Evolutionary conservation across 2,113 vertebrate genomes (phyloP), one percentile per base, ranked within the genome.

Genomic region (Limanda limanda): DNA sequence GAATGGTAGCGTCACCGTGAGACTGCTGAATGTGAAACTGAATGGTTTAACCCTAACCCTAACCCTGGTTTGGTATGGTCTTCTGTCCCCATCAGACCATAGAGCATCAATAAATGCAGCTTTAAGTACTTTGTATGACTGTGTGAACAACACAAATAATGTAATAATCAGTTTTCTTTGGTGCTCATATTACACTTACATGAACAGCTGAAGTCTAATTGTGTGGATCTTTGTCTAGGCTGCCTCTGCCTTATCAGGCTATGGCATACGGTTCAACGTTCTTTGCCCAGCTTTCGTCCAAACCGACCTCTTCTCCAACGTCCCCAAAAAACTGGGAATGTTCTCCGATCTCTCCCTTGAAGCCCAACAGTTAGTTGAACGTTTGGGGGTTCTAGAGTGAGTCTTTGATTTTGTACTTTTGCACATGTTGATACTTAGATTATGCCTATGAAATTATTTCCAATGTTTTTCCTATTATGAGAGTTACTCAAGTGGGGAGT

Each of bases 271-370:
- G 3, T 35, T 94, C 55, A 95, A 95, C 5, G 24, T 11, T 1
- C 18, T 95, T 35, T 95, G 94, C 40, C 95, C 95, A 0, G 0
- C 54, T 14, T 94, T 94, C 11, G 82, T 91, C 35, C 55, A 89
- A 15, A 95, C 95, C 0, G 25, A 79, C 0, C 57, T 95, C 3
- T 21, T 93, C 0, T 1, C 35, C 0, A 1, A 1, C 3, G 13
- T 90, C 3, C 0, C 65, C 0, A 1, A 31, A 1, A 70, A 14
- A 8, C 54, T 88, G 2, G 92, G 92, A 35, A 76, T 12, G 8
- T 90, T 86, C 57, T 3, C 40, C 1, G 2, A 65, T 2, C 35
- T 94, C 68, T 20, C 2, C 2, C 57, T 1, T 0, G 0, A 2
- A 0, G 37, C 45, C 1, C 0, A 70, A 0, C 14, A 55, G 0